Percentiles rank a stretch among this genome's conserved stretches.
Conservation (phyloP, 2,888 invertebrate genomes). For the Theretra japonica region DNA sequence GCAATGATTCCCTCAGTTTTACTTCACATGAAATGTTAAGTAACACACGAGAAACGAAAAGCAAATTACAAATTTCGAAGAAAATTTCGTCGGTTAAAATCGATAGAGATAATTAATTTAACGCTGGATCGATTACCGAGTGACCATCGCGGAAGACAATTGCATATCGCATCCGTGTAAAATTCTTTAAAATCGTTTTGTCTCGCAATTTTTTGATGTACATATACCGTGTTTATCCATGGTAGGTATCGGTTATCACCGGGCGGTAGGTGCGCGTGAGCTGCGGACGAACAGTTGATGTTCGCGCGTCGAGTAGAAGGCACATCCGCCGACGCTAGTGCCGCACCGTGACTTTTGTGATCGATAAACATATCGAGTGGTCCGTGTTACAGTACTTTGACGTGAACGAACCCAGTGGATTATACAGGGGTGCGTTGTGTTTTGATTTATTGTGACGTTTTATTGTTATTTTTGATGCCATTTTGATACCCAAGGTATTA, state of each 20-base stretch:
- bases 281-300: conserved; percentile 76
- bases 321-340: conserved; percentile 70
- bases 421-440: conserved; percentile 67
- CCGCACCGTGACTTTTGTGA: conserved; percentile 62
- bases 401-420: conserved; percentile 55
- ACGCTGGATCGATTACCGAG: conserved; percentile 13
- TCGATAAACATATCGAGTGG: conserved; percentile 63
- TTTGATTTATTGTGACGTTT: conserved; percentile 47
- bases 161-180: conserved; percentile 9
- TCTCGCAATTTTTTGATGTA: conserved; percentile 30
- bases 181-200: conserved; percentile 21
- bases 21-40: neutral
- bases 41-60: neutral
- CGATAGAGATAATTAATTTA: neutral
- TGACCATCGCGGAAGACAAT: conserved; percentile 26
- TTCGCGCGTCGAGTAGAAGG: conserved; percentile 78
- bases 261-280: conserved; percentile 60
- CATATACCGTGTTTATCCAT: conserved; percentile 63
- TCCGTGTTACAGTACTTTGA: conserved; percentile 48
- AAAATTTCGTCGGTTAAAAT: neutral
- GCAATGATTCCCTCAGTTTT: neutral
- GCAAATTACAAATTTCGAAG: neutral
- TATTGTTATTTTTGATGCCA: neutral
- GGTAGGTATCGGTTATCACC: conserved; percentile 77
- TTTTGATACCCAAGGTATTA: conserved; percentile 29